Conservation (phyloP, 2,797 vertebrate genomes). For the Falco naumanni region DNA sequence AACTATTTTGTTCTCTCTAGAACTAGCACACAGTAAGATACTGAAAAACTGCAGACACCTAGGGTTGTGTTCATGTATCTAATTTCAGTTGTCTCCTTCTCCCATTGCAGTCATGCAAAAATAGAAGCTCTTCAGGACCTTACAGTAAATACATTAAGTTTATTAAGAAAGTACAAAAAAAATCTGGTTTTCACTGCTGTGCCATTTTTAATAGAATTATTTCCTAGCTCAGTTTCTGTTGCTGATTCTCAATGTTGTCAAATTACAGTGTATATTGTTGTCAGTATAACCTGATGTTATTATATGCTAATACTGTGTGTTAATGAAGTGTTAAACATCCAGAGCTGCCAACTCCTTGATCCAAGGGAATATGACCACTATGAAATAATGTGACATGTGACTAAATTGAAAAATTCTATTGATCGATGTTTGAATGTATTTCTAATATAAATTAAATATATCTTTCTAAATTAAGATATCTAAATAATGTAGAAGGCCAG, state of each 20-base stretch:
- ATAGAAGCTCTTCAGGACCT: not conserved
- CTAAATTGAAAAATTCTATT: not conserved
- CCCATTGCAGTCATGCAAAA: not conserved
- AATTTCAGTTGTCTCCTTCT: not conserved
- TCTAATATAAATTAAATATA: not conserved
- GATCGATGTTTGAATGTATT: not conserved
- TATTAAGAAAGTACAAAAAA: not conserved
- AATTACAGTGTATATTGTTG: conserved; percentile 3
- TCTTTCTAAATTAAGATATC: not conserved
- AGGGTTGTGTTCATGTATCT: not conserved
- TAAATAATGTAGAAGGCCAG: not conserved
- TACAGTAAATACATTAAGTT: not conserved
- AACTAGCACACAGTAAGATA: not conserved
- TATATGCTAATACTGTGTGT: not conserved
- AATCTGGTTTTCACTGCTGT: not conserved
- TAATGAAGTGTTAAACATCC: conserved; percentile 51
- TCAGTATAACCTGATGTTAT: conserved; percentile 9
- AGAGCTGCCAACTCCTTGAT: not conserved
- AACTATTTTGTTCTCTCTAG: not conserved
- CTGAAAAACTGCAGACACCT: not conserved
- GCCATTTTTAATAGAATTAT: not conserved
- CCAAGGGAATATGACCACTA: not conserved
- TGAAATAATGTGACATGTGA: not conserved
- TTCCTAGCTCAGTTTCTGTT: not conserved
- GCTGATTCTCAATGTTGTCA: conserved; percentile 15